Evolutionary conservation across 1,140 invertebrate species (phyloP).

Genomic region (Bombus soroeensis): DNA sequence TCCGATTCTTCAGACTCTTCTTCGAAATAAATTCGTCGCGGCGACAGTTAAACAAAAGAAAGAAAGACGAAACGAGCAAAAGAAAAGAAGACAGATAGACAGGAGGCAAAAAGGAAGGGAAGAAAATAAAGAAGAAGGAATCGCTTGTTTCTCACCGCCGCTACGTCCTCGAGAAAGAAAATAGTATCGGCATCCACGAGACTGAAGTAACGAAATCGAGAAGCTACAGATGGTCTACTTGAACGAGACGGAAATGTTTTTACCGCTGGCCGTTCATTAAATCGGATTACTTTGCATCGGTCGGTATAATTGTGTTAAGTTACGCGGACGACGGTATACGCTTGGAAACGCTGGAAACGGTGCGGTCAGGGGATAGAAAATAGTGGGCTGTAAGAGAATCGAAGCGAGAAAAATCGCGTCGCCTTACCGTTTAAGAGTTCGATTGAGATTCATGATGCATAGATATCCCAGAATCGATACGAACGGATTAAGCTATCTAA

Average conservation of each 20-base stretch:
- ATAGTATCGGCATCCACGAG: constrained; percentile 13
- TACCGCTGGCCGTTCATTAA: constrained; percentile 54
- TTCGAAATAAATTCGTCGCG: not conserved
- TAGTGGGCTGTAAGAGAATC: not conserved
- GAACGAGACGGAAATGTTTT: constrained; percentile 37
- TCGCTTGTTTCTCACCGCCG: not conserved
- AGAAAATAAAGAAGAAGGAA: not conserved
- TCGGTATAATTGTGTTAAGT: too few species aligned
- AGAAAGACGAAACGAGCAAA: not conserved
- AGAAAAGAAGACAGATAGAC: not conserved
- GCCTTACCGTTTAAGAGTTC: constrained; percentile 22
- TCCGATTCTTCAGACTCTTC: not conserved
- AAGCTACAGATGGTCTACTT: not conserved
- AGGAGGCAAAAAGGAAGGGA: not conserved
- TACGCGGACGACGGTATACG: too few species aligned
- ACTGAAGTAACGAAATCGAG: constrained; percentile 28
- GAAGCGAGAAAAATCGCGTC: not conserved
- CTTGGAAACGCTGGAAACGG: not conserved
- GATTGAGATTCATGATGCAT: constrained; percentile 53
- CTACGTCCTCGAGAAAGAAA: not conserved
- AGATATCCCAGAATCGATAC: constrained; percentile 43
- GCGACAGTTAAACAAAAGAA: not conserved
- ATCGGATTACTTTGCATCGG: constrained; percentile 35
- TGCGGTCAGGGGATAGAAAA: not conserved
- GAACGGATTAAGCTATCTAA: constrained; percentile 44